A percentile compares a stretch with the other conserved stretches of the same genome.
These are phyloP conservation scores for Apantesis nais DNA, from an alignment of 2,888 invertebrate species.

Conservation along the genomic window DNA sequence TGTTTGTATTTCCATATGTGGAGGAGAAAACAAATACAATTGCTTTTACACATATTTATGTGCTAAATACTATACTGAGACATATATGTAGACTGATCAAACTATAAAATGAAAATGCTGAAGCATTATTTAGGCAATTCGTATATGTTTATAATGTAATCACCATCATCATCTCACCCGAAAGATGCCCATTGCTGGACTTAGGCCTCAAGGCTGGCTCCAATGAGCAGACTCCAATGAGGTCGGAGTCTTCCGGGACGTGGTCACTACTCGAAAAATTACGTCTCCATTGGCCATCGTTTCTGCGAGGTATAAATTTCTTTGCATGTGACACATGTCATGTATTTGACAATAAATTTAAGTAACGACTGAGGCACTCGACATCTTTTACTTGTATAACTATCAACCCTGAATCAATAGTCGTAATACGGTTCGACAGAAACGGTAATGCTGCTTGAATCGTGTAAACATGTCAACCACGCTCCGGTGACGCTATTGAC, in stretches of 20 bases:
- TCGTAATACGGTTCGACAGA: constrained; percentile 2
- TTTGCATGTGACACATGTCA: too few relatives aligned
- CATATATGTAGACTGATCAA: background rate
- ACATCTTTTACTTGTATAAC: background rate
- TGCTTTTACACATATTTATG: background rate
- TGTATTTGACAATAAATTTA: background rate
- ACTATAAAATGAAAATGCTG: background rate
- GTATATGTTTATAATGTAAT: background rate
- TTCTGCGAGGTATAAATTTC: too few relatives aligned
- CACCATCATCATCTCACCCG: background rate
- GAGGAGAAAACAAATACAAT: constrained; percentile 11
- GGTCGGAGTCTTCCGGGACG: too few relatives aligned
- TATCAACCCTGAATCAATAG: constrained; percentile 5
- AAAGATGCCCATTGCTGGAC: background rate
- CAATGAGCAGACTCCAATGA: too few relatives aligned
- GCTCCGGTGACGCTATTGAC: constrained; percentile 3
- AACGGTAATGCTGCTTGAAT: constrained; percentile 6
- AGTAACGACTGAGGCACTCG: background rate
- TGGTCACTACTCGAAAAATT: background rate
- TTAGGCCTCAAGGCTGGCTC: too few relatives aligned
- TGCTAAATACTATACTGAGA: background rate
- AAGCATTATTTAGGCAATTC: too few relatives aligned
- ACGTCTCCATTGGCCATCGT: background rate
- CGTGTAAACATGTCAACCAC: constrained; percentile 7
- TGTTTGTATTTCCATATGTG: constrained; percentile 32